Conservation (phyloP, 2,888 invertebrate genomes). For the Epistrophella euchroma region DNA sequence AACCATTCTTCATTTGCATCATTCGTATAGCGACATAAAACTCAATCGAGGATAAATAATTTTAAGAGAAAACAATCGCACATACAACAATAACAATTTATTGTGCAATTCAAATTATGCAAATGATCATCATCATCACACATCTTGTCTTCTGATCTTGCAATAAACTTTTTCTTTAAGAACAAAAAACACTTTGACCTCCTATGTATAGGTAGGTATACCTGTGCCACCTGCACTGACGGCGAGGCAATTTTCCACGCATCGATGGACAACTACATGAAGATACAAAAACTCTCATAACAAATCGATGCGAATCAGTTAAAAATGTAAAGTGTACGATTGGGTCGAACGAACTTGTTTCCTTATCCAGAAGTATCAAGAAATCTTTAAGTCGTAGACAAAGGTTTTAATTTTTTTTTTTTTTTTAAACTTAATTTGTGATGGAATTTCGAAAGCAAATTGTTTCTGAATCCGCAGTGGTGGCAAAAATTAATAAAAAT, state of each 20-base stretch:
- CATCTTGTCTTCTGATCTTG: conserved; percentile 4
- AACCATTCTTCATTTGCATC: background rate
- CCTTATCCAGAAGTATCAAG: background rate
- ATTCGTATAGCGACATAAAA: background rate
- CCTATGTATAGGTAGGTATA: background rate
- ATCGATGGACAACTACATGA: conserved; percentile 44
- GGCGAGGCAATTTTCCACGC: conserved; percentile 56
- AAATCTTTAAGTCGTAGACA: background rate
- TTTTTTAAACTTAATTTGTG: too few species aligned
- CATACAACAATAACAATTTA: conserved; percentile 55
- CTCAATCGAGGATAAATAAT: conserved; percentile 24
- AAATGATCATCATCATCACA: conserved; percentile 22
- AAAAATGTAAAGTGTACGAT: background rate
- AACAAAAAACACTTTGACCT: conserved; percentile 27
- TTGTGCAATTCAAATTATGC: conserved; percentile 58
- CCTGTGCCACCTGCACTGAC: conserved; percentile 40
- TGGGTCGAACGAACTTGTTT: conserved; percentile 17
- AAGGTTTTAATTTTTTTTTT: too few species aligned
- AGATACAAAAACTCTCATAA: background rate
- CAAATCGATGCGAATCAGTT: conserved; percentile 63
- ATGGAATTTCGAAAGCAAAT: background rate
- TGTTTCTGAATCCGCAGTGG: rapidly evolving
- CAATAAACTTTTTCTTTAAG: conserved; percentile 34
- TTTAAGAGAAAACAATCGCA: conserved; percentile 32
- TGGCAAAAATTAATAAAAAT: background rate